Evolutionary conservation across 2,888 invertebrate genomes (phyloP), one percentile per base, ranked within the genome.

Genomic region (Notodonta dromedarius): DNA sequence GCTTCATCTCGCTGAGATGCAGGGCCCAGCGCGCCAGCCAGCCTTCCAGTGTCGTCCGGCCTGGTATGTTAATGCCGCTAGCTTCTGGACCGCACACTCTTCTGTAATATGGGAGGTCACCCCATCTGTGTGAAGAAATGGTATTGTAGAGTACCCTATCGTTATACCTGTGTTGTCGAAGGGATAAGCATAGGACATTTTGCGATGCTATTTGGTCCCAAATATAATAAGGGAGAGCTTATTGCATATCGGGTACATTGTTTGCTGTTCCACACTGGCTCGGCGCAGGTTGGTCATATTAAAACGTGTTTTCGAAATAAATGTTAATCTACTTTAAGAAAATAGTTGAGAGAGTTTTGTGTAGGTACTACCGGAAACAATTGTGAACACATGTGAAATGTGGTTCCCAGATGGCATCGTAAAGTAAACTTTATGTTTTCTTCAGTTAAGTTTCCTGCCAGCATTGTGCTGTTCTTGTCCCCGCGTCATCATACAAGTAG

Each of bases 21-120:
- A 94, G 87, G 0, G 95, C 95, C 96, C 96, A 96, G 70, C 95
- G 94, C 48, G 94, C 94, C 58, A 96, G 82, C 96, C 96, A 96
- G 61, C 96, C 95, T 56, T 96, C 96, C 58, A 96, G 88, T 4
- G 95, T 95, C 9, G 95, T 93, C 58, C 95, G 89, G 0, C 93
- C 93, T 0, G 88, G 85, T 57, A 88, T 83, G 67, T 85, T 82
- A 70, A 85, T 84, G 0, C 93, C 89, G 35, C 91, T 93, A 0
- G 93, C 88, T 62, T 94, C 93, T 0, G 88, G 88, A 4, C 93
- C 92, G 62, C 93, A 91, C 0, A 93, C 87, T 52, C 89, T 82
- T 73, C 86, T 88, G 78, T 94, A 94, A 78, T 93, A 94, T 0
- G 91, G 85, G 16, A 94, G 77, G 11, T 94, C 93, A 46, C 83